Percentiles rank a stretch among this genome's conserved stretches.
phyloP scores from a whole-genome alignment of 2,797 vertebrate genomes.

The Paguma larvata region DNA sequence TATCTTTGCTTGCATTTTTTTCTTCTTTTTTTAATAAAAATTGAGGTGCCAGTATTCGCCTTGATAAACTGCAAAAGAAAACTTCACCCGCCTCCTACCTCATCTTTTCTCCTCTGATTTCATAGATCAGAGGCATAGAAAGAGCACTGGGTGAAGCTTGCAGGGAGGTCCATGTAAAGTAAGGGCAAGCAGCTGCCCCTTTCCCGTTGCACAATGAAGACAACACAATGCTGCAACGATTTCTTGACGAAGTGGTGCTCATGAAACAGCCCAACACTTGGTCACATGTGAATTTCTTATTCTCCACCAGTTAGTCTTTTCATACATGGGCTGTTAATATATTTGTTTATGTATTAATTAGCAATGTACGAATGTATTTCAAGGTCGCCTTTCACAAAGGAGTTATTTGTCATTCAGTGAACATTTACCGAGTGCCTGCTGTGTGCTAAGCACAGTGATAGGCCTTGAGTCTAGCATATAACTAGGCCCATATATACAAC shows the following conservation, averaged over 20 bases:
- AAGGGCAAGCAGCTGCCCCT: no score
- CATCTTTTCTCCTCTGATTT: not conserved
- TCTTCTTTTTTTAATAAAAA: not conserved
- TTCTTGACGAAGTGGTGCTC: accelerated
- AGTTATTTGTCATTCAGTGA: not conserved
- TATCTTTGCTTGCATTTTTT: slow-evolving; percentile 34
- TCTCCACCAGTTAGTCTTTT: not conserved
- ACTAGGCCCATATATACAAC: not conserved
- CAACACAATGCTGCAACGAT: not conserved
- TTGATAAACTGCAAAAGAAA: not conserved
- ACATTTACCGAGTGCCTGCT: not conserved
- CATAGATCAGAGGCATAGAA: not conserved
- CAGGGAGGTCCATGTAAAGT: not conserved
- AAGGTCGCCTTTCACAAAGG: not conserved
- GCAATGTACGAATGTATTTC: not conserved
- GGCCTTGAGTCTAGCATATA: not conserved
- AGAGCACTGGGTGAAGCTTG: not conserved
- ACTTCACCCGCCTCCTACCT: not conserved
- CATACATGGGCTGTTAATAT: not conserved
- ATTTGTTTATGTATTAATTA: not conserved
- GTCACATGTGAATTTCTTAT: not conserved
- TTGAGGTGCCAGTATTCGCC: not conserved
- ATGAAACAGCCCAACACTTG: not conserved
- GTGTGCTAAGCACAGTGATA: not conserved
- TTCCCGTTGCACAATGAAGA: not conserved